A percentile compares a stretch with the other conserved stretches of the same genome.
These are phyloP conservation scores for Triops longicaudatus DNA, from an alignment of 1,140 invertebrate species.

Conservation along the genomic window DNA sequence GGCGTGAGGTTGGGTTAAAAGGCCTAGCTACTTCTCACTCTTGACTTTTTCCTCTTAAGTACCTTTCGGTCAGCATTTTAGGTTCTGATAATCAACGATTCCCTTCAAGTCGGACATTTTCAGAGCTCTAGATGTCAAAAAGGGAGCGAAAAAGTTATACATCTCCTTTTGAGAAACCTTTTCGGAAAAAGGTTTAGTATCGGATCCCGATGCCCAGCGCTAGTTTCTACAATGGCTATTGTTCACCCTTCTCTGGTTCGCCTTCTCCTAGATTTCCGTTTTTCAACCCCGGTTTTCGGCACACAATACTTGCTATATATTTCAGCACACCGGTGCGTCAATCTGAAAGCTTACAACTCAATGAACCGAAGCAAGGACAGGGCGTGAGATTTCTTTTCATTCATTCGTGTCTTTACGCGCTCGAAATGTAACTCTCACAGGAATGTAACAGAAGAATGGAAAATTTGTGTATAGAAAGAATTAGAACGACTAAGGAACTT, in stretches of 20 bases:
- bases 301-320: neutral
- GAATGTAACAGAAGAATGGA: too few species aligned
- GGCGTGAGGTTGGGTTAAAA: too few species aligned
- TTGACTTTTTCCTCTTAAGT: too few species aligned
- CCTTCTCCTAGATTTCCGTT: neutral
- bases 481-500: too few species aligned
- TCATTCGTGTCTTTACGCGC: neutral
- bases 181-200: neutral
- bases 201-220: neutral
- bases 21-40: too few species aligned
- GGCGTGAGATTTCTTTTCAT: constrained; percentile 4
- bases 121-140: neutral
- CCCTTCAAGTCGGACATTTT: neutral
- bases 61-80: neutral
- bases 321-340: neutral
- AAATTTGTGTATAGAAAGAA: too few species aligned
- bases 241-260: neutral
- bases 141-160: neutral
- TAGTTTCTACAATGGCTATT: neutral
- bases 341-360: neutral
- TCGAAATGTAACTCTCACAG: too few species aligned
- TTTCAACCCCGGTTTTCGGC: neutral
- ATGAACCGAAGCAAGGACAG: neutral
- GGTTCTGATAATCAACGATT: neutral
- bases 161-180: neutral